phyloP scores from a whole-genome alignment of 92 coral and sea anemone species.

The Siderastrea siderea region DNA sequence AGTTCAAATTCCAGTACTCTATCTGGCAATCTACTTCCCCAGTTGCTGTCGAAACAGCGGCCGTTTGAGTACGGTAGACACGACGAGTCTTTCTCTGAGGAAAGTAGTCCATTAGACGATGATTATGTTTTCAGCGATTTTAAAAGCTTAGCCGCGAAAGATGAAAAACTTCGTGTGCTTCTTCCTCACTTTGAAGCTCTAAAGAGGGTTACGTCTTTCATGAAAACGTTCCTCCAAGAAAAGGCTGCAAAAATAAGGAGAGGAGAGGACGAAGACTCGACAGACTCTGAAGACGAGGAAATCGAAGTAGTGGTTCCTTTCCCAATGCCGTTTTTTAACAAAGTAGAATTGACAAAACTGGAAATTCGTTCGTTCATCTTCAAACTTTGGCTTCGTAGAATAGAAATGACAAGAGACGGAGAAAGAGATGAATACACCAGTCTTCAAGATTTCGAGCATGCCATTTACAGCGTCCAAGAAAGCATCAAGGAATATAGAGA shows the following conservation, averaged over 20 bases:
- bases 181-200: background rate
- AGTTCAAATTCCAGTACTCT: background rate
- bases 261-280: too few relatives aligned
- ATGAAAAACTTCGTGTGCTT: slow-evolving; percentile 6
- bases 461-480: slow-evolving; percentile 19
- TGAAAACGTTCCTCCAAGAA: background rate
- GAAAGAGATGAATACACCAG: background rate
- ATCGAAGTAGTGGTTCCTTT: background rate
- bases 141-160: slow-evolving; percentile 15
- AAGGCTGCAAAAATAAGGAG: too few relatives aligned
- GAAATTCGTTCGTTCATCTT: slow-evolving; percentile 6
- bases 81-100: background rate
- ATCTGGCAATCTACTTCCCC: background rate
- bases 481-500: background rate
- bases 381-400: slow-evolving; percentile 30
- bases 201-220: background rate
- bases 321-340: too few relatives aligned
- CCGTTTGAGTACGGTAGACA: background rate
- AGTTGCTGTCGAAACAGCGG: background rate
- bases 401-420: background rate
- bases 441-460: slow-evolving; percentile 20
- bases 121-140: background rate
- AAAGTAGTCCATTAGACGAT: background rate
- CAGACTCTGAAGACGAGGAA: background rate
- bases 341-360: slow-evolving; percentile 3